Percentiles rank a stretch among this genome's conserved stretches.
phyloP scores from a whole-genome alignment of 2,797 vertebrate genomes.

The Chrosomus eos region DNA sequence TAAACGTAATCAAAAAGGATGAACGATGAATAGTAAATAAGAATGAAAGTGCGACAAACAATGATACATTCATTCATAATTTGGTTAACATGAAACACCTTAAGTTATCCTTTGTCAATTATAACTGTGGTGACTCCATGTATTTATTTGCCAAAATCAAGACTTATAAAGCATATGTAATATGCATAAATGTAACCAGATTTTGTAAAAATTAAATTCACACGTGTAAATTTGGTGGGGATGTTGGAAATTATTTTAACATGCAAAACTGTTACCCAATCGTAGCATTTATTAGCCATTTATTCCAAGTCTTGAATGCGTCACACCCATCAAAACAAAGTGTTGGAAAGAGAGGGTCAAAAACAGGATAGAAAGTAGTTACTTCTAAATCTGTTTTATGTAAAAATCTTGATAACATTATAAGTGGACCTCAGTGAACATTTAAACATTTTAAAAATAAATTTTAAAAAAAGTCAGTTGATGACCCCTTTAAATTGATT shows the following conservation, averaged over 20 bases:
- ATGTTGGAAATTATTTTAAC: too few relatives aligned
- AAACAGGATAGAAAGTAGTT: not conserved
- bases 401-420: not conserved
- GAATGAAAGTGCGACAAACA: not conserved
- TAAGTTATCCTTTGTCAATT: not conserved
- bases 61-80: not conserved
- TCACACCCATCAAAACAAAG: not conserved
- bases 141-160: not conserved
- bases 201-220: not conserved
- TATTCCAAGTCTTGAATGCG: not conserved
- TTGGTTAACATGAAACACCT: not conserved
- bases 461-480: not conserved
- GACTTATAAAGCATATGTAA: not conserved
- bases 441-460: not conserved
- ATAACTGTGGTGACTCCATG: not conserved
- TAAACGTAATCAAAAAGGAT: not conserved
- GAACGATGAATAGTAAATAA: not conserved
- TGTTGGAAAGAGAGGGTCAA: not conserved
- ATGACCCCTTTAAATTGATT: not conserved
- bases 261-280: not conserved
- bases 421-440: not conserved
- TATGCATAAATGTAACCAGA: not conserved
- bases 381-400: not conserved
- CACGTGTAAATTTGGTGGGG: not conserved
- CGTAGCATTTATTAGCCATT: not conserved